Evolutionary conservation across 2,888 invertebrate species (phyloP).

Genomic region (Acanthosepion lycidas): DNA sequence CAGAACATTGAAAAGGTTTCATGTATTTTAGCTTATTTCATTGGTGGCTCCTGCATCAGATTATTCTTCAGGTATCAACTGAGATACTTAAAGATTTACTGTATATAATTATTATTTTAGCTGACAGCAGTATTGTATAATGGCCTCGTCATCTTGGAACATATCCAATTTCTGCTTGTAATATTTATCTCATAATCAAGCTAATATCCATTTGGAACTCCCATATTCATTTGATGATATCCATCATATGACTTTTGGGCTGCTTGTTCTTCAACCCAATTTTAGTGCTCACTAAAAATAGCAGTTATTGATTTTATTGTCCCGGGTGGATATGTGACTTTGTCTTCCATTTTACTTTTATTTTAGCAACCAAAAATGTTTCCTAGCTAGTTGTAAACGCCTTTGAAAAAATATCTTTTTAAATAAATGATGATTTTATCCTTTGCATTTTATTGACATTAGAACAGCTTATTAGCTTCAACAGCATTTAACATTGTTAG

Average conservation of each 20-base stretch:
- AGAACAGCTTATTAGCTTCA: background rate
- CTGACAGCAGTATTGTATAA: no score
- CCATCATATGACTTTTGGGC: background rate
- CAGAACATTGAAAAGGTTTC: no score
- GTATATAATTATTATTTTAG: no score
- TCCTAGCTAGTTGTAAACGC: background rate
- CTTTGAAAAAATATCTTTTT: background rate
- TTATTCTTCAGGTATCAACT: no score
- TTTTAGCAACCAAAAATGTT: background rate
- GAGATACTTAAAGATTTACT: no score
- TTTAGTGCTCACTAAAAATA: constrained; percentile 1
- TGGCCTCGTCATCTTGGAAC: background rate
- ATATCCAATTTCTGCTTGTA: background rate
- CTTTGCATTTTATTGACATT: background rate
- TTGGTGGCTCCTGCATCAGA: no score
- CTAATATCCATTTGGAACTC: background rate
- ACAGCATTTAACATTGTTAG: background rate
- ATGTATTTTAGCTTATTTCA: no score
- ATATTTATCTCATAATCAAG: constrained; percentile 6
- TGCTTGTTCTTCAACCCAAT: background rate
- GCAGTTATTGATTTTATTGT: constrained; percentile 33
- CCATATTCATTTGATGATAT: background rate
- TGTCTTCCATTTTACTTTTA: background rate
- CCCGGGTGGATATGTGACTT: background rate
- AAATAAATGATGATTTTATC: background rate